Evolutionary conservation across 2,888 invertebrate species (phyloP), one percentile per base, ranked within the genome.

Genomic region (Dermolepida albohirtum): DNA sequence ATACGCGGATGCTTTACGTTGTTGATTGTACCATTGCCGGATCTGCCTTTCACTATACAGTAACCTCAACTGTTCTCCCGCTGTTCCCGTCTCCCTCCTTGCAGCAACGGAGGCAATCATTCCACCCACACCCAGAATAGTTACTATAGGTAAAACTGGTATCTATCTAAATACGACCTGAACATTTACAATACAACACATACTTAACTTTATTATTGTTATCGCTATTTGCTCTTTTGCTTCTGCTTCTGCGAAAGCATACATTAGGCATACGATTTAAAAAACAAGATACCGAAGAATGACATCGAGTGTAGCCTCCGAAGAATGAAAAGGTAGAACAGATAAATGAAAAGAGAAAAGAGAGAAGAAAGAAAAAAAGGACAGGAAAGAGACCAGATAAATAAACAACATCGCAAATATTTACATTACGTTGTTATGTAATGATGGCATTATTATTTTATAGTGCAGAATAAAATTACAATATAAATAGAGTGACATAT

Each of bases 31-130:
- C 74, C 76, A 74, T 79, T 82, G 77, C 80, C 81, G 81, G 81
- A 82, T 82, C 80, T 81, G 78, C 81, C 81, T 82, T 81, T 81
- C 81, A 81, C 81, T 80, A 78, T 78, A 78, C 77, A 78, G 77
- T 79, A 81, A 80, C 79, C 78, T 79, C 78, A 77, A 71, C 77
- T 75, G 73, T 34, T 34, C 34, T 5, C 76, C 76, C 77, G 75
- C 69, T 76, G 75, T 74, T 75, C 76, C 75, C 77, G 74, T 69
- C 75, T 75, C 74, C 74, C 77, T 75, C 69, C 62, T 66, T 66
- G 71, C 69, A 75, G 77, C 79, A 76, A 77, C 78, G 78, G 59
- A 59, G 59, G 79, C 79, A 79, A 78, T 78, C 78, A 80, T 79
- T 80, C 81, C 82, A 81, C 82, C 82, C 81, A 82, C 82, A 81